Evolutionary conservation across 2,113 vertebrate genomes (phyloP), one percentile per base, ranked within the genome.

Genomic region (Nettapus auritus): DNA sequence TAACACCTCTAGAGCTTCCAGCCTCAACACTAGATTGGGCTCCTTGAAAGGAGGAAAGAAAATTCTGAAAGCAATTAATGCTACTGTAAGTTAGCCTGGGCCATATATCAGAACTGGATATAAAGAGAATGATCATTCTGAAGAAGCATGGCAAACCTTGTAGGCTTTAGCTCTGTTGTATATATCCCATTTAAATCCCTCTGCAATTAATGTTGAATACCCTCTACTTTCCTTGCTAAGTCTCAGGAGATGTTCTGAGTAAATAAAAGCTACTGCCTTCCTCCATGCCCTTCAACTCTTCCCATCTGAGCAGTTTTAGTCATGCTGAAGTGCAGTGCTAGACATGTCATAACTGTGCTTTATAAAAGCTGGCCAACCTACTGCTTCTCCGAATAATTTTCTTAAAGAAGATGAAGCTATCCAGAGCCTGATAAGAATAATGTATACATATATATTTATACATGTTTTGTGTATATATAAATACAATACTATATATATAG

Each of bases 71-170:
- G 52, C 23, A 90, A 31, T 9, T 86, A 70, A 67, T 59, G 13
- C 44, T 67, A 36, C 36, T 33, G 0, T 60, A 84, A 90, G 42
- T 79, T 94, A 83, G 29, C 31, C 52, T 82, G 2, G 5, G 73
- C 48, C 4, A 0, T 11, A 1, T 31, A 67, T 28, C 52, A 69
- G 8, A 44, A 59, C 23, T 0, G 0, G 21, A 48, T 53, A 48
- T 3, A 52, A 18, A 91, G 33, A 59, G 60, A 48, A 22, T 13
- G 40, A 64, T 66, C n/a, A 38, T 23, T 50, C 25, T 48, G 67
- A 69, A 20, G 63, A 77, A 88, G 55, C 19, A 55, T 3, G 86
- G 40, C 31, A 77, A 86, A 75, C 18, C 59, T 29, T 62, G 55
- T 40, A 81, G 40, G 53, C 29, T 81, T 89, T 60, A 80, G 50